Conservation (phyloP, 2,113 vertebrate species). For the Suncus etruscus region DNA sequence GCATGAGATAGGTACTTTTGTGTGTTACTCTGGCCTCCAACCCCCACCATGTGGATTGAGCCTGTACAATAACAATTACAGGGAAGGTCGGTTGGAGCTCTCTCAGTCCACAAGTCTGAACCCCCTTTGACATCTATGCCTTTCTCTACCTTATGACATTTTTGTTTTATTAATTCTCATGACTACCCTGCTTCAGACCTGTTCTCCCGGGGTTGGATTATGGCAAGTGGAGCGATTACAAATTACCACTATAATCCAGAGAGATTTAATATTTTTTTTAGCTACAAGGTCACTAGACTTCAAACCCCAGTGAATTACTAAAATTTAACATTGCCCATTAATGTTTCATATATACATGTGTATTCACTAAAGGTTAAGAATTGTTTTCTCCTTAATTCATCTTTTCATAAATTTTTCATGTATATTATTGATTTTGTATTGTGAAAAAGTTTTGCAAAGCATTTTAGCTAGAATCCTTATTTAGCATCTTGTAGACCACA, state of each 20-base stretch:
- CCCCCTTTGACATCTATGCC: too few relatives aligned
- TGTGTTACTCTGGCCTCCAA: too few relatives aligned
- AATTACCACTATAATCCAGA: neutral
- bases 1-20: too few relatives aligned
- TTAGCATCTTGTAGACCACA: constrained; percentile 69
- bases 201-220: too few relatives aligned
- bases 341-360: neutral
- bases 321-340: constrained; percentile 64
- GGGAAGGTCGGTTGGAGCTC: too few relatives aligned
- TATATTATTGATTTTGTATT: constrained; percentile 71
- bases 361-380: constrained; percentile 45
- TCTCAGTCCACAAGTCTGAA: too few relatives aligned
- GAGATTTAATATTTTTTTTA: constrained; percentile 11
- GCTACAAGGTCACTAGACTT: constrained; percentile 36
- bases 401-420: constrained; percentile 71
- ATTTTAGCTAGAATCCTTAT: constrained; percentile 71
- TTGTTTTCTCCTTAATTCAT: constrained; percentile 71
- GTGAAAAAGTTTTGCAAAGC: constrained; percentile 71
- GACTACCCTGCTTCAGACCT: too few relatives aligned
- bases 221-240: too few relatives aligned
- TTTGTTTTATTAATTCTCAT: too few relatives aligned
- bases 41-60: too few relatives aligned
- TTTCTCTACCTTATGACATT: too few relatives aligned
- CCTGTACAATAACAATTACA: too few relatives aligned
- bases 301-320: constrained; percentile 31